These are phyloP conservation scores for Aegypius monachus DNA, from an alignment of 2,113 vertebrate genomes.

Conservation along the genomic window DNA sequence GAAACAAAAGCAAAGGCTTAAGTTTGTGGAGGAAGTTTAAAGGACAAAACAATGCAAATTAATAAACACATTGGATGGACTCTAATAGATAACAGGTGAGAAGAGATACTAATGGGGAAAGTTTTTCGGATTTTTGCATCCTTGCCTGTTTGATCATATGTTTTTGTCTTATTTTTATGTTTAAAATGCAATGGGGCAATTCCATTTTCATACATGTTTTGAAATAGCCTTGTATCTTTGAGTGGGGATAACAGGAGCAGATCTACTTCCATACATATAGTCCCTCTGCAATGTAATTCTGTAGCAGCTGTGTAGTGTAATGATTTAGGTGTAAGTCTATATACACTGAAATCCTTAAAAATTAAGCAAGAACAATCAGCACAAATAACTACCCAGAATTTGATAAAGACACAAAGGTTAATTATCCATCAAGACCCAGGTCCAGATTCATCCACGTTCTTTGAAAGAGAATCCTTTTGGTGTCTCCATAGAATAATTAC, in stretches of 20 bases:
- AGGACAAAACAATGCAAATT: background rate
- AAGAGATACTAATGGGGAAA: background rate
- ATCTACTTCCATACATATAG: background rate
- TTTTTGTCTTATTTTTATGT: background rate
- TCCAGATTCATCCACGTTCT: background rate
- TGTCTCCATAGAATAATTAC: background rate
- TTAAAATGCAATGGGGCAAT: background rate
- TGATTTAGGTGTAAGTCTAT: background rate
- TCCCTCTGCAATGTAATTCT: background rate
- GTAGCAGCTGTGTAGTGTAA: background rate
- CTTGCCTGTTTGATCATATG: background rate
- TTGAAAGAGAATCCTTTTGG: background rate
- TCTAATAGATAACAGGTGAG: background rate
- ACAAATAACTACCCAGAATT: background rate
- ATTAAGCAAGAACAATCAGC: background rate
- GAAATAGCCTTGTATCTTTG: background rate
- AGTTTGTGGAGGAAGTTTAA: background rate
- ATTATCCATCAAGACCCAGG: background rate
- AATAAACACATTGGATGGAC: rapidly evolving
- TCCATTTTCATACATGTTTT: background rate
- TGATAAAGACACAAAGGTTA: background rate
- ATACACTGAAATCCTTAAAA: background rate
- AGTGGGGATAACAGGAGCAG: background rate
- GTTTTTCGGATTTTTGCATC: background rate
- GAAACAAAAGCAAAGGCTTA: background rate